phyloP scores from a whole-genome alignment of 37 sponge, comb jelly and placozoan genomes.

The Chondrilla cf. caribensis region DNA sequence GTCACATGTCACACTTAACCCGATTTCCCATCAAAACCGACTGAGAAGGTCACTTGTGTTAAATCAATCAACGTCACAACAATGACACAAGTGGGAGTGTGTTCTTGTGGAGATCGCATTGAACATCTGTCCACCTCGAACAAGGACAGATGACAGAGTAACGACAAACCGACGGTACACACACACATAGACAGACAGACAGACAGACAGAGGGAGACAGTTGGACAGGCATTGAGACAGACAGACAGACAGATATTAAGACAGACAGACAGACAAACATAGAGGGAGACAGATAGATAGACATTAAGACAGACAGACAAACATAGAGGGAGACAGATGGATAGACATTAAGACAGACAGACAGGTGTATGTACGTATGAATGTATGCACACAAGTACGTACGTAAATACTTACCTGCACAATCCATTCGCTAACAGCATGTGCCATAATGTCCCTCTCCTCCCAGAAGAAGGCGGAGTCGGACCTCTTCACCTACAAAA shows the following conservation, averaged over 20 bases:
- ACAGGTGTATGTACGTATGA: not conserved
- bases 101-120: too few relatives aligned
- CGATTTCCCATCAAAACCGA: too few relatives aligned
- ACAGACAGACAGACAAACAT: not conserved
- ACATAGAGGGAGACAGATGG: not conserved
- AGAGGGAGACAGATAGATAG: not conserved
- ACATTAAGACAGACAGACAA: not conserved
- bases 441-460: conserved; percentile 99
- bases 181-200: too few relatives aligned
- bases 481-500: conserved; percentile 82
- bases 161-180: too few relatives aligned
- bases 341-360: not conserved
- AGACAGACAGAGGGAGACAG: not conserved
- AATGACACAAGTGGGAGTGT: too few relatives aligned
- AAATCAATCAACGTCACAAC: too few relatives aligned
- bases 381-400: too few relatives aligned
- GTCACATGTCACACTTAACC: too few relatives aligned
- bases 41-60: too few relatives aligned
- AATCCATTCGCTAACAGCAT: conserved; percentile 86
- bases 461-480: conserved; percentile 99
- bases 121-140: too few relatives aligned
- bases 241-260: not conserved
- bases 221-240: not conserved
- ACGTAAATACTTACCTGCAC: conserved; percentile 48
- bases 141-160: too few relatives aligned